Evolutionary conservation across 1,140 invertebrate genomes (phyloP).

Genomic region (Monochamus saltuarius): DNA sequence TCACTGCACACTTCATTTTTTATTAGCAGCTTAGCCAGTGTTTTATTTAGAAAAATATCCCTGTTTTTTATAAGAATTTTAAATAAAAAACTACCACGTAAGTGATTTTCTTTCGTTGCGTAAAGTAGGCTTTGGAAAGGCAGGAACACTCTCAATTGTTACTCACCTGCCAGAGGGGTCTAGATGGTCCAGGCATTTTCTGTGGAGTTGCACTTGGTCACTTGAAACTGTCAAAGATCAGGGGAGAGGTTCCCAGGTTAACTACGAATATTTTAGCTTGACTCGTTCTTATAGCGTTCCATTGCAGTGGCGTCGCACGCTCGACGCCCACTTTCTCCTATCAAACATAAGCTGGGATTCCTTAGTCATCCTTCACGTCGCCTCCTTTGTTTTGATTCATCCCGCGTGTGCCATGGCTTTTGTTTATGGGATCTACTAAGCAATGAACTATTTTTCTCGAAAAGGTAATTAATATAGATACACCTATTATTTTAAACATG

Average conservation of each 20-base stretch:
- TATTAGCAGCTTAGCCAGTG: background rate
- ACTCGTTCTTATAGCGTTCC: slow-evolving; percentile 43
- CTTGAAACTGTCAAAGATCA: slow-evolving; percentile 21
- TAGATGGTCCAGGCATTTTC: slow-evolving; percentile 50
- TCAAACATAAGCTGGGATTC: slow-evolving; percentile 29
- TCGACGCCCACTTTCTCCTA: slow-evolving; percentile 30
- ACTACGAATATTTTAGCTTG: slow-evolving; percentile 39
- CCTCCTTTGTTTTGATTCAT: background rate
- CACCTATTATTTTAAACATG: too few relatives aligned
- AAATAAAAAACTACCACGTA: background rate
- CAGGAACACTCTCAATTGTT: background rate
- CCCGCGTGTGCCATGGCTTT: background rate
- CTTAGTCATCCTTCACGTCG: slow-evolving; percentile 26
- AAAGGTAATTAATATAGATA: too few relatives aligned
- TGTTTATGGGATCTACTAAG: background rate
- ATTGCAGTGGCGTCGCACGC: slow-evolving; percentile 39
- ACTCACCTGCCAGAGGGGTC: slow-evolving; percentile 51
- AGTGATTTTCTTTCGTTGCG: background rate
- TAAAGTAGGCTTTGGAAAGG: background rate
- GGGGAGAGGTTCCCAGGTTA: slow-evolving; percentile 30
- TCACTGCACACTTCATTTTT: background rate
- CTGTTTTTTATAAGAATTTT: background rate
- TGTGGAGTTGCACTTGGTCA: slow-evolving; percentile 15
- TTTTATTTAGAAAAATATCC: background rate
- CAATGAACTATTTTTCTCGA: too few relatives aligned